Evolutionary conservation across 2,797 vertebrate genomes (phyloP), one percentile per base, ranked within the genome.

Genomic region (Channallabes apus): DNA sequence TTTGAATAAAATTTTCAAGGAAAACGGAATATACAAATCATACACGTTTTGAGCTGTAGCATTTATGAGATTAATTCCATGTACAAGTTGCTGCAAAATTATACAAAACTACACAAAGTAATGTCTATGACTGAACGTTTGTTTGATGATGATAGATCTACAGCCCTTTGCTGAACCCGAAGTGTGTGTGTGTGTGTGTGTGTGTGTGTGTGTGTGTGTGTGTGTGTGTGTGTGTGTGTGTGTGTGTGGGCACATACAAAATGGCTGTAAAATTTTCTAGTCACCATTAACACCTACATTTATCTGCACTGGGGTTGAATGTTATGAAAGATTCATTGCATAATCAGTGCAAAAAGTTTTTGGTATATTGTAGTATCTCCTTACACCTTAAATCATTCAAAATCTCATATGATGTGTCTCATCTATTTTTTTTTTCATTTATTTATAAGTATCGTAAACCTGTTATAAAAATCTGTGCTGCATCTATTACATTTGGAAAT

Each of bases 301-400:
- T 79, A 80, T 80, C 35, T 64, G 58, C 46, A 62, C 77, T 62
- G 24, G 20, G 22, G 35, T 80, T 35, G 14, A 80, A 64, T 64
- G 77, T 64, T 64, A 80, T 64, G 38, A 80, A 80, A 64, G 8
- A 78, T 78, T 62, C 56, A 80, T 80, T 80, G 24, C 77, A 46
- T 80, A 80, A 80, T 80, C 35, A n/a, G 58, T 17, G 76, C 41
- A 80, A 41, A 80, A 80, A 4, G 35, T 64, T 64, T 61, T 46
- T 27, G 58, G 35, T 62, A n/a, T 79, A 41, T n/a, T 79, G 32
- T 62, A 22, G 12, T 15, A 62, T 41, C 76, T 78, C 1, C 3
- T n/a, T 41, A 29, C 9, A 41, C 0, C 7, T 75, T 1, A 51
- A 56, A 56, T 46, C 22, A 41, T 27, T 75, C 7, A 58, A 77